A percentile compares a stretch with the other conserved stretches of the same genome.
Evolutionary conservation across 2,797 vertebrate genomes (phyloP).

Genomic region (Myotis vivesi): DNA sequence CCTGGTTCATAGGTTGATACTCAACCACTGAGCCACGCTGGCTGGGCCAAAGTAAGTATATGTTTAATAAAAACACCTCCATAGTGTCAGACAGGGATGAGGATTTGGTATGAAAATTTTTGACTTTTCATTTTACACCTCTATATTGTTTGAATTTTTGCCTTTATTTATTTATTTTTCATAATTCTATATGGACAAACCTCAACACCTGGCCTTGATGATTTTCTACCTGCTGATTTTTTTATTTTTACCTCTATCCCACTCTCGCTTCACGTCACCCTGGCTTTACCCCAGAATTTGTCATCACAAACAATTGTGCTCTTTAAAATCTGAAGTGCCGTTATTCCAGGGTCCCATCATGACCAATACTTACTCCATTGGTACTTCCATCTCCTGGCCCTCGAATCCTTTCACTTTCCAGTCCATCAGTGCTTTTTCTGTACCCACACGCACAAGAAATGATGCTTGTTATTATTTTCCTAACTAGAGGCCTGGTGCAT

Average conservation of each 20-base stretch:
- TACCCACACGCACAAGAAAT: background rate
- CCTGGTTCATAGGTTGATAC: no score
- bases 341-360: background rate
- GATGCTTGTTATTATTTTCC: background rate
- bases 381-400: background rate
- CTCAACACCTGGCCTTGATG: background rate
- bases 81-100: background rate
- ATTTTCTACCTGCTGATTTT: background rate
- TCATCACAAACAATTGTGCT: background rate
- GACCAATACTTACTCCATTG: background rate
- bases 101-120: background rate
- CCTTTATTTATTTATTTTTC: background rate
- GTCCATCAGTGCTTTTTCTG: background rate
- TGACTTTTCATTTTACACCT: background rate
- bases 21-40: no score
- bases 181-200: background rate
- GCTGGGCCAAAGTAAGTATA: background rate
- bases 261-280: background rate
- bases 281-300: background rate
- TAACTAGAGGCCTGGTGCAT: background rate
- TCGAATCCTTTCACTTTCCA: background rate
- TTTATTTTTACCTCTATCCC: background rate
- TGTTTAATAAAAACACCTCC: background rate
- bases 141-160: background rate
- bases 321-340: background rate